phyloP scores from a whole-genome alignment of 2,888 invertebrate genomes.

The Melipona beecheii region DNA sequence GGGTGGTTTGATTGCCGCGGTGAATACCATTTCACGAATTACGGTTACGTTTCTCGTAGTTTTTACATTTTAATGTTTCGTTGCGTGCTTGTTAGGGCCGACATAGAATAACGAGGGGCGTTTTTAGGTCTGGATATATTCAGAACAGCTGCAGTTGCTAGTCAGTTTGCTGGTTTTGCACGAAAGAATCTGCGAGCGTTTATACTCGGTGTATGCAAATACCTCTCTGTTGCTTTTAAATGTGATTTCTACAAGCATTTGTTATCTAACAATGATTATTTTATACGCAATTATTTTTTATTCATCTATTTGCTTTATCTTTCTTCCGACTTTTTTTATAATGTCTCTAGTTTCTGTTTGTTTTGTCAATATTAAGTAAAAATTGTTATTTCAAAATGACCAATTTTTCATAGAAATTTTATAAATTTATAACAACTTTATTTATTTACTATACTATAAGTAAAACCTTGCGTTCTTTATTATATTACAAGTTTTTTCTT shows the following conservation, averaged over 20 bases:
- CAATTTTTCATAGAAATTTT: no score
- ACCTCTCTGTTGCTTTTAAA: not conserved
- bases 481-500: no score
- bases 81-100: conserved; percentile 6
- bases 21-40: conserved; percentile 2
- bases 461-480: no score
- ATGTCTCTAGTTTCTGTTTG: not conserved
- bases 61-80: conserved; percentile 11
- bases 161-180: not conserved
- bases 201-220: not conserved
- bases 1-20: not conserved
- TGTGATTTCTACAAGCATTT: not conserved
- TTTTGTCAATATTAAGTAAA: not conserved
- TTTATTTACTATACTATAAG: no score
- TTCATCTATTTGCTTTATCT: not conserved
- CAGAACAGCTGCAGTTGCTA: not conserved
- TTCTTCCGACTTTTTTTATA: not conserved
- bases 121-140: not conserved
- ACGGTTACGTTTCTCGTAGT: not conserved
- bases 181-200: not conserved
- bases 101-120: conserved; percentile 5
- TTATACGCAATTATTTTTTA: not conserved
- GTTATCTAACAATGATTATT: not conserved
- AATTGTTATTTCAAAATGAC: no score
- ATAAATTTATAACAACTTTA: no score